Evolutionary conservation across 2,113 vertebrate species (phyloP), one percentile per base, ranked within the genome.

Genomic region (Plecotus auritus): DNA sequence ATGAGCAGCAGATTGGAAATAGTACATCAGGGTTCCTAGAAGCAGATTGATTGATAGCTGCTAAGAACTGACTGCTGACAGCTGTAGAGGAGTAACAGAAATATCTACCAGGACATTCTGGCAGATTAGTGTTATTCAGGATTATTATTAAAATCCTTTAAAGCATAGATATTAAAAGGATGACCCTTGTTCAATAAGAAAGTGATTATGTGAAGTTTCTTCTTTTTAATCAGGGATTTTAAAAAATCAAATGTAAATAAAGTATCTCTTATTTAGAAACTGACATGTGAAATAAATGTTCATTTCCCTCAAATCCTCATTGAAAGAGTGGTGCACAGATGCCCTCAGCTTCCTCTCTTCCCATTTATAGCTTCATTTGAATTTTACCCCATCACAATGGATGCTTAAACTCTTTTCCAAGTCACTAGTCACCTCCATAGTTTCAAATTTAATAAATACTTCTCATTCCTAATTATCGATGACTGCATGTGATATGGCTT

Each of bases 1-100:
- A 77, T 56, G 80, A 96, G 82, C n/a, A 94, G 66, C 90, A 93
- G 66, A 81, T 93, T 93, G 94, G 76, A 95, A 95, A 90, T 56
- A 76, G 84, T 84, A 72, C 45, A 73, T 91, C 69, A 67, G 81
- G 26, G 30, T 94, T 92, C 84, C 96, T 96, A 89, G 92, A 95
- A 91, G 26, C 77, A 95, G 69, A 91, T 54, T 87, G 92, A 94
- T 64, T 93, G 92, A 96, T 42, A 54, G 84, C 49, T 96, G 42
- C 64, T 89, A 23, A 81, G 18, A 91, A 80, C n/a, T 40, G 26
- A 87, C 42, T 88, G 77, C 59, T 86, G 92, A 76, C 66, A 88
- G 66, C 74, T 86, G 40, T 51, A 72, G 49, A 85, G 81, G 35
- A 95, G 22, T 35, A 84, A 40, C 8, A 59, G 28, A 86, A 91